These are phyloP conservation scores for Hydrotaea cyrtoneurina DNA, from an alignment of 2,888 invertebrate genomes.

Conservation along the genomic window DNA sequence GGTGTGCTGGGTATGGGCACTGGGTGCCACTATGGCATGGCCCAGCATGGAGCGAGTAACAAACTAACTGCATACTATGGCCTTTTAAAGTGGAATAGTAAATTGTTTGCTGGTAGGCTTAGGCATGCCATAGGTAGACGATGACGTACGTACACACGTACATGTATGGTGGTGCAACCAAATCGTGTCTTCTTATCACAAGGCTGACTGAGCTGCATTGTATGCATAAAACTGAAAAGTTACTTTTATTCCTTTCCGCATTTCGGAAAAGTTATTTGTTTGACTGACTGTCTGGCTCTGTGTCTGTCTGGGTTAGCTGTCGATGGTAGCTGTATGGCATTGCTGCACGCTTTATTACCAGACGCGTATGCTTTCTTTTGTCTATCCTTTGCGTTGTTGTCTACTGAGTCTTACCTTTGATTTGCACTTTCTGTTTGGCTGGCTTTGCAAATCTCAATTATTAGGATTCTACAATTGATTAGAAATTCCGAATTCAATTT, in stretches of 20 bases:
- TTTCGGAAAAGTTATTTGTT: conserved; percentile 2
- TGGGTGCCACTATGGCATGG: too few species aligned
- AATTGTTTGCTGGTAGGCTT: conserved; percentile 13
- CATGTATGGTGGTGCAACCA: background rate
- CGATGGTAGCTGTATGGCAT: conserved; percentile 10
- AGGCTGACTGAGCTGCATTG: background rate
- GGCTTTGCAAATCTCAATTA: background rate
- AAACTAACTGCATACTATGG: conserved; percentile 29
- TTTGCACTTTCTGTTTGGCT: background rate
- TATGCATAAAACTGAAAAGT: background rate
- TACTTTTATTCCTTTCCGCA: background rate
- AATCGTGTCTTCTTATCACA: background rate
- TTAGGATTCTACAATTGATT: conserved; percentile 19
- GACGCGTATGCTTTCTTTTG: conserved; percentile 27
- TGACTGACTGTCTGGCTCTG: background rate
- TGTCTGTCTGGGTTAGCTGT: background rate
- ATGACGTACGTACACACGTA: background rate
- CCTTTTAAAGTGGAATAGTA: conserved; percentile 22
- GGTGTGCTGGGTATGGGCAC: background rate
- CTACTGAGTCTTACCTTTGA: conserved; percentile 14
- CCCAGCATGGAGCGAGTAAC: background rate
- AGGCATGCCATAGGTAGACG: background rate
- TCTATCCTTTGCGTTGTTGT: background rate
- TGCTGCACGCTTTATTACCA: background rate
- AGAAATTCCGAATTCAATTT: conserved; percentile 8